Evolutionary conservation across 2,113 vertebrate genomes (phyloP).

Genomic region (Pelvicachromis taeniatus): DNA sequence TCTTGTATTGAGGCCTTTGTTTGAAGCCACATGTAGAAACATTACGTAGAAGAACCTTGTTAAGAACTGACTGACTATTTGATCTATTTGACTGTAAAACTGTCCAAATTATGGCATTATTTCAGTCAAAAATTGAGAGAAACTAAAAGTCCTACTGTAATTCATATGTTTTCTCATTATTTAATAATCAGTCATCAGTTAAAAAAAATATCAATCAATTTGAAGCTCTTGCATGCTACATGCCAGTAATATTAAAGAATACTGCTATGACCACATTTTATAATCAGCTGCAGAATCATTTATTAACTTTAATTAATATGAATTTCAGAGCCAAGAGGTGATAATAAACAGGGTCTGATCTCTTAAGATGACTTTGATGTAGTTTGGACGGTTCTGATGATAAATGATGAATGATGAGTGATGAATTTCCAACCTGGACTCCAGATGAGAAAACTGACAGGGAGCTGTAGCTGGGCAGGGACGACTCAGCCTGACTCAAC

Average conservation of each 20-base stretch:
- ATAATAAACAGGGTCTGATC: background rate
- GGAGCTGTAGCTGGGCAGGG: slow-evolving; percentile 77
- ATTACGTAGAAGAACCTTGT: background rate
- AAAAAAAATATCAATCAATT: background rate
- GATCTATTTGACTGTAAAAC: background rate
- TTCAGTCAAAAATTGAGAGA: background rate
- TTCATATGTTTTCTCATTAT: background rate
- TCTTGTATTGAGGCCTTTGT: background rate
- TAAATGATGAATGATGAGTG: slow-evolving; percentile 21
- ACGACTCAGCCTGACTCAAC: slow-evolving; percentile 77
- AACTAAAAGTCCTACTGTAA: background rate
- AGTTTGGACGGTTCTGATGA: slow-evolving; percentile 33
- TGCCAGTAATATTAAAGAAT: background rate
- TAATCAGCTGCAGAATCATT: background rate
- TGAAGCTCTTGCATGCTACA: background rate
- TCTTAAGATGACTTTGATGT: background rate
- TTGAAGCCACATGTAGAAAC: background rate
- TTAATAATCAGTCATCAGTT: background rate
- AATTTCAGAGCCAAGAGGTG: background rate
- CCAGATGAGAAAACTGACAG: slow-evolving; percentile 77
- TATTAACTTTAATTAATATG: background rate
- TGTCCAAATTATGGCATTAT: background rate
- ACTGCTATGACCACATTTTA: background rate
- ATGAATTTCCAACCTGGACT: slow-evolving; percentile 73
- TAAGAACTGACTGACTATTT: background rate